A percentile compares a stretch with the other conserved stretches of the same genome.
Conservation (phyloP, 2,888 invertebrate species). For the Harpalus rufipes region DNA sequence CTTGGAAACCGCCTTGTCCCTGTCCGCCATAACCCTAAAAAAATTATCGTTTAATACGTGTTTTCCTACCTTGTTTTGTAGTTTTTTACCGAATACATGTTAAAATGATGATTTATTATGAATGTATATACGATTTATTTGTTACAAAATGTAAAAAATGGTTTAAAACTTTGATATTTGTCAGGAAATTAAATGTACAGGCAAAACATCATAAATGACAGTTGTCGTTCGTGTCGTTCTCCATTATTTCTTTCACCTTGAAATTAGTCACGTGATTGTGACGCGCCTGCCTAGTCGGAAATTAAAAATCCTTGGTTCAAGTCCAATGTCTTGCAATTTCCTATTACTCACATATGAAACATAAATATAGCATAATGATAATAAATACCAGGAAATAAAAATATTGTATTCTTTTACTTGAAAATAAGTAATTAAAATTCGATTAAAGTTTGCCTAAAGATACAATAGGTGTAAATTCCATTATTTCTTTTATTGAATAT, state of each 20-base stretch:
- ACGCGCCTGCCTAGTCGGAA: background rate
- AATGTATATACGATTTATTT: background rate
- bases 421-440: background rate
- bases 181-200: background rate
- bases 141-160: background rate
- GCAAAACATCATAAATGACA: conserved; percentile 29
- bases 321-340: background rate
- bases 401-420: background rate
- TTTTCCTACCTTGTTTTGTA: conserved; percentile 6
- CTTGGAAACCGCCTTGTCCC: conserved; percentile 25
- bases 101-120: background rate
- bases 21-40: conserved; percentile 3
- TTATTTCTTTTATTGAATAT: too few relatives aligned
- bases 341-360: background rate
- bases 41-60: background rate
- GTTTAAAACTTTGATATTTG: background rate
- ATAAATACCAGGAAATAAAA: background rate
- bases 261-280: conserved; percentile 8
- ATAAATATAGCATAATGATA: background rate
- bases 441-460: too few relatives aligned
- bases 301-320: background rate
- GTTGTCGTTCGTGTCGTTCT: background rate
- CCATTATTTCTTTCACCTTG: conserved; percentile 13
- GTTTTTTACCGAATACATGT: conserved; percentile 36
- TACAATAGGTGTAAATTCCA: too few relatives aligned